Base-by-base conservation (phyloP, 1,140 invertebrate species). In the Dendrolimus kikuchii region DNA sequence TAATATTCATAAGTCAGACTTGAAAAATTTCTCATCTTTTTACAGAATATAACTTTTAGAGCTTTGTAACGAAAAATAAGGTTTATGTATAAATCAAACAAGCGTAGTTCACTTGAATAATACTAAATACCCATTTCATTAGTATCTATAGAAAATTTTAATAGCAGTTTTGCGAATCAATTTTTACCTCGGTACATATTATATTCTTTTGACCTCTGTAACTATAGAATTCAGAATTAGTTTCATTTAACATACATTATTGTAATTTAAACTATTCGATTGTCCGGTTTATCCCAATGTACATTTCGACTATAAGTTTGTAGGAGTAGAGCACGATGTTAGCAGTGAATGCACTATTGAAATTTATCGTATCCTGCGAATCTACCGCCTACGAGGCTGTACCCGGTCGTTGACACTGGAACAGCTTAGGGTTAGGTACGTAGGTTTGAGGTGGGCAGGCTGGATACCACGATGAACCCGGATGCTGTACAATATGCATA, bases 351-450 rank as follows among this genome's bases (percentile, higher is more conserved):
- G 76, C 71, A 78, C 74, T 74, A 75, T 77, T 81, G 71, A 81
- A 84, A 75, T 81, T 80, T 81, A 81, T 83, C 69, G 76, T 80
- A 80, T 80, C 80, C 80, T 77, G 78, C 72, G 68, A 81, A 81
- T 78, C 76, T 81, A 72, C 68, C 66, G 74, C 68, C 62, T 68
- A 60, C 64, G 63, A 64, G 75, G 62, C 71, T 70, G 53, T 60
- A 62, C 46, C 47, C 69, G 77, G 77, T 81, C 78, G 68, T 68
- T 58, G 76, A 81, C 81, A 77, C 69, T 62, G 74, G 77, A 77
- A 75, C 77, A 68, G 59, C 72, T 77, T 78, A 75, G 73, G 72
- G 77, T 68, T 68, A 78, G 70, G 66, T 77, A 77, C 66, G 59
- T 72, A 51, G 37, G 56, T 59, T 58, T 57, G 50, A 55, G 59